Evolutionary conservation across 1,140 invertebrate genomes (phyloP), one percentile per base, ranked within the genome.

Genomic region (Cheumatopsyche charites): DNA sequence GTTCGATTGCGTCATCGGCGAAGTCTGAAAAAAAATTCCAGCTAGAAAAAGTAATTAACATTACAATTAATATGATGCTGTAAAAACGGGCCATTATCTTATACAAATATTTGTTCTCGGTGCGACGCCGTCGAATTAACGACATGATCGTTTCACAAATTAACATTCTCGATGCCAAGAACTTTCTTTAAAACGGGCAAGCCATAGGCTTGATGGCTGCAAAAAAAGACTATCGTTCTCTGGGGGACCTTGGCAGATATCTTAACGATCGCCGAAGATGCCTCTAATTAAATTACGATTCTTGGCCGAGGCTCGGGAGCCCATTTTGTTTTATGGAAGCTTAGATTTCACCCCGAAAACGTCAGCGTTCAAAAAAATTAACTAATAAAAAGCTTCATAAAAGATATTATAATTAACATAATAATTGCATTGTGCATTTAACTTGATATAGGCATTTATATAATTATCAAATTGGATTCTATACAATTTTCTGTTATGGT

Each of bases 281-380:
- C 15, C 49, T 68, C 66, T 68, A 68, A 68, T 68, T 68, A 68
- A 68, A 68, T 68, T 68, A 45, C 66, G 66, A 68, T 68, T 68
- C 66, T 68, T 68, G 66, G 66, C 66, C 5, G 21, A 23, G 66
- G 29, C 45, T 68, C 47, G 12, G 41, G 47, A 17, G 15, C 26
- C 26, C 66, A 45, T 41, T 55, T 17, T 23, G 21, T 25, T 68
- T 68, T 68, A 68, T 55, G 15, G 66, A 42, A n/a, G 13, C 41
- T 65, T 42, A 25, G 12, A 25, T 2, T 17, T 52, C 19, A 13
- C 19, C 6, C 19, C 9, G 47, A 15, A 52, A 52, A 36, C 1
- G 55, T 58, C 23, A 23, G 25, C 12, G 12, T 58, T 12, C 7
- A 58, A 12, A 58, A n/a, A 5, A 11, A 23, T 25, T 1, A 1